phyloP scores from a whole-genome alignment of 1,140 invertebrate genomes.

The Elymnias hypermnestra region DNA sequence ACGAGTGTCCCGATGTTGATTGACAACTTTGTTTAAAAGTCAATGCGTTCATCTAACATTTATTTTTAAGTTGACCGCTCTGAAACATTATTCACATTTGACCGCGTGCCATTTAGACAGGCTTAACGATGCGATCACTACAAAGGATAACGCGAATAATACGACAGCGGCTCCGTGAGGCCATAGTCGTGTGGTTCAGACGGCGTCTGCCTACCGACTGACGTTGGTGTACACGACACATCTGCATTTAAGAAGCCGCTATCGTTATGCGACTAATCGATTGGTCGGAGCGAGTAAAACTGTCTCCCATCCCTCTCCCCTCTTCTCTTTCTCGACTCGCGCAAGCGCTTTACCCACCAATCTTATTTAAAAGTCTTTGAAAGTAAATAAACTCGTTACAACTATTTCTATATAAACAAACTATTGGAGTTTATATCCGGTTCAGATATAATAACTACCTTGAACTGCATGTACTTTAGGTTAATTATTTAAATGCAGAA shows the following conservation, averaged over 20 bases:
- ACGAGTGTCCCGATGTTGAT: slow-evolving; percentile 39
- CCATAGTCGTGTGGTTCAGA: slow-evolving; percentile 45
- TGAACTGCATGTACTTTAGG: too few relatives aligned
- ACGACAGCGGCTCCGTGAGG: slow-evolving; percentile 24
- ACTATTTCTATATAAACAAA: slow-evolving; percentile 36
- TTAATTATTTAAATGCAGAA: too few relatives aligned
- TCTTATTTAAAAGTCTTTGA: slow-evolving; percentile 63
- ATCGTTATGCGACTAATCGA: slow-evolving; percentile 76
- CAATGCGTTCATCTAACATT: slow-evolving; percentile 20
- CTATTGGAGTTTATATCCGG: too few relatives aligned
- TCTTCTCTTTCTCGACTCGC: slow-evolving; percentile 48
- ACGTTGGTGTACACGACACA: slow-evolving; percentile 69
- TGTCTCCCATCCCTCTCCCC: slow-evolving; percentile 52
- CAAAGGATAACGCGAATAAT: slow-evolving; percentile 44
- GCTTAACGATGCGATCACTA: slow-evolving; percentile 43
- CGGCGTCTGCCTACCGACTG: slow-evolving; percentile 61
- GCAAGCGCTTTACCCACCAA: slow-evolving; percentile 42
- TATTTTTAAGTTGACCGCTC: slow-evolving; percentile 26
- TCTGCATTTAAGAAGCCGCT: slow-evolving; percentile 75
- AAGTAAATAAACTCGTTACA: slow-evolving; percentile 70
- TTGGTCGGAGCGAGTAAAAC: slow-evolving; percentile 67
- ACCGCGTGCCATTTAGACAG: slow-evolving; percentile 35
- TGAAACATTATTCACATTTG: slow-evolving; percentile 29
- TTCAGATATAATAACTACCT: too few relatives aligned
- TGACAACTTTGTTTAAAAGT: slow-evolving; percentile 28